Base-by-base conservation (phyloP, 1,140 invertebrate species). In the Brachystomella parvula region DNA sequence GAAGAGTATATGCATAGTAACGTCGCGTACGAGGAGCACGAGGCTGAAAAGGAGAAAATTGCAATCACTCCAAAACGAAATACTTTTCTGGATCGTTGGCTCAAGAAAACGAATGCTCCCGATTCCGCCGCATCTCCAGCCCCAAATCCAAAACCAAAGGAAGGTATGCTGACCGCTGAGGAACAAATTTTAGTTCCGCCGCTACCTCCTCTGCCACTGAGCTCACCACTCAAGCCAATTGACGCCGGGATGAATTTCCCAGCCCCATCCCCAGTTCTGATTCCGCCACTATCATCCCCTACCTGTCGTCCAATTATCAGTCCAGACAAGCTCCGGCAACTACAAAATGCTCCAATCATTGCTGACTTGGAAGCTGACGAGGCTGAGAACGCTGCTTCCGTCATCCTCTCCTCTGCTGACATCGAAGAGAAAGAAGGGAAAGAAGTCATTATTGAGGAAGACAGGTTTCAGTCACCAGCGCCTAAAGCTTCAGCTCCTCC, bases 281-380 rank as follows among this genome's bases (percentile, higher is more conserved):
- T n/a, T n/a, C n/a, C n/a, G n/a, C n/a, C n/a, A n/a, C n/a, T n/a
- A n/a, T n/a, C n/a, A n/a, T n/a, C n/a, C n/a, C n/a, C n/a, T n/a
- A n/a, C n/a, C n/a, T n/a, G n/a, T n/a, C 49, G 29, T 17, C 44
- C 44, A 6, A 47, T 47, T 28, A 65, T 65, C 12, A 65, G 32
- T 32, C 56, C 44, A 2, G 21, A 17, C 1, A 33, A 66, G 35
- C 21, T 66, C n/a, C 30, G 32, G 0, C 59, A 61, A 29, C 47
- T 66, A 12, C 29, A 66, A 62, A 32, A 44, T 0, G 58, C 65
- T 28, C 65, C 65, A 0, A 53, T 66, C 61, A 66, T 62, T 44
- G 35, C 44, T 3, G 60, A 62, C 31, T 44, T 62, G 35, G 60
- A 62, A n/a, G 26, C 60, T 21, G 31, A 39, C 33, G 35, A 62